Evolutionary conservation across 2,113 vertebrate species (phyloP), one percentile per base, ranked within the genome.

Genomic region (Callospermophilus lateralis): DNA sequence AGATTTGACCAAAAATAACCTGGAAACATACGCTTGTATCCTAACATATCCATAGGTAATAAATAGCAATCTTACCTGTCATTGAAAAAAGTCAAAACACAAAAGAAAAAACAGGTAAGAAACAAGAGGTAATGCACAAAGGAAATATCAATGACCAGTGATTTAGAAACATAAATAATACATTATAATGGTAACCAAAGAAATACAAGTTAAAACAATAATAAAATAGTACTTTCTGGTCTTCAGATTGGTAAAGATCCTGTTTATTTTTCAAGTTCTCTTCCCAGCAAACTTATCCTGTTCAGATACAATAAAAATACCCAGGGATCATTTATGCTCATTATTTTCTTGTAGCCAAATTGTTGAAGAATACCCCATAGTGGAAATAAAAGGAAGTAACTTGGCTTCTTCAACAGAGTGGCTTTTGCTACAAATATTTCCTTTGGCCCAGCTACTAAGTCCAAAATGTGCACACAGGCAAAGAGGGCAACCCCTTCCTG

Each of bases 381-480:
- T 95, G 65, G 68, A 79, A 94, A 80, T 94, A 65, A 88, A 95
- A 97, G 70, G 24, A 89, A 90, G 30, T 55, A 53, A 88, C 58
- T 83, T 42, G 6, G 13, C 94, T 97, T 96, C 65, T 76, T 97
- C 73, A 95, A 68, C 67, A 96, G 83, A 87, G 73, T 61, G 65
- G 84, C 13, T 22, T 96, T 84, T 88, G 32, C 58, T 48, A 30
- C 77, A 97, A 96, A 96, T 96, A 97, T 94, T 96, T 97, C 72
- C 89, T 84, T 96, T 97, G 97, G 89, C 55, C 32, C 19, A 81
- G 32, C 73, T 78, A 51, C 90, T 92, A 81, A 97, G 77, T 48
- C 63, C 48, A 2, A 85, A 93, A 89, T 80, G 55, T 28, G 17
- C 65, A 93, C 68, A 68, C 55, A 83, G 76, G 81, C 85, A 45